These are phyloP conservation scores for Chionis minor DNA, from an alignment of 2,113 vertebrate species.

Conservation along the genomic window DNA sequence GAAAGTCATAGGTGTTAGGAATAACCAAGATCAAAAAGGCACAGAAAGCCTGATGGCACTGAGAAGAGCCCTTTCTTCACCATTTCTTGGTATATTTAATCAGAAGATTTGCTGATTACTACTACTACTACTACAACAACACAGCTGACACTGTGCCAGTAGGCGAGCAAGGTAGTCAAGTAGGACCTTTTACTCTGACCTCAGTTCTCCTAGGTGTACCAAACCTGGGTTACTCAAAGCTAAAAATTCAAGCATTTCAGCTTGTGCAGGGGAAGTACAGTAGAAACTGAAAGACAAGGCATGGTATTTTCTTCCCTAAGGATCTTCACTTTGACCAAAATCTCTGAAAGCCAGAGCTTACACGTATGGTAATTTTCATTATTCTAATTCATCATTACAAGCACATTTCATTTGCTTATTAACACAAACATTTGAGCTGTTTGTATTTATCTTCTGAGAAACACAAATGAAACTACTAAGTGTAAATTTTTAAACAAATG, in stretches of 20 bases:
- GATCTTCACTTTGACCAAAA: not conserved
- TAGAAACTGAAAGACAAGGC: not conserved
- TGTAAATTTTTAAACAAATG: conserved; percentile 4
- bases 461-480: not conserved
- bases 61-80: not conserved
- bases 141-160: not conserved
- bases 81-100: not conserved
- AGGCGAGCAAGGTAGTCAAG: not conserved
- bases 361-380: not conserved
- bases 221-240: not conserved
- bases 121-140: not conserved
- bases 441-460: not conserved
- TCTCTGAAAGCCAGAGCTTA: not conserved
- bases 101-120: not conserved
- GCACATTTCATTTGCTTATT: not conserved
- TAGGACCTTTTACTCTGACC: not conserved
- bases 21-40: not conserved
- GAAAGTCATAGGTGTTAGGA: not conserved
- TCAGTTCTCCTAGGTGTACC: not conserved
- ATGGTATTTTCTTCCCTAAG: not conserved
- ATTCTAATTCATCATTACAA: not conserved
- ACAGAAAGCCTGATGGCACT: not conserved
- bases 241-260: not conserved
- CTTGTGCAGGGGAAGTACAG: not conserved
- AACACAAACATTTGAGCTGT: not conserved